Percentiles rank a stretch among this genome's conserved stretches.
phyloP scores from a whole-genome alignment of 2,797 vertebrate species.

The Alca torda region DNA sequence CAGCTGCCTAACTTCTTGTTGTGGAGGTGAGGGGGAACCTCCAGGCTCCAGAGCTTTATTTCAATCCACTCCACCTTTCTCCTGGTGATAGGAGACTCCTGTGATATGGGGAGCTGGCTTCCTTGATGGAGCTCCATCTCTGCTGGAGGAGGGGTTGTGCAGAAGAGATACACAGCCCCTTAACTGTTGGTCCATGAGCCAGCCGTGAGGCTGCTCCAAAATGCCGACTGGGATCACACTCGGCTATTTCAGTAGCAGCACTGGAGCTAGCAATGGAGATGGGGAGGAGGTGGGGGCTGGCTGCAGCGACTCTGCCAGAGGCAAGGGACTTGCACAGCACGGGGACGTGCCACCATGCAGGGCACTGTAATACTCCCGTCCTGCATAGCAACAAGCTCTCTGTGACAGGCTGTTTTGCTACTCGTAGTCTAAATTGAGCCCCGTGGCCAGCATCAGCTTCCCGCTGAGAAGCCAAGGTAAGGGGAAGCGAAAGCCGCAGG shows the following conservation, averaged over 20 bases:
- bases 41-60: neutral
- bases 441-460: neutral
- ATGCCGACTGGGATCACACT: neutral
- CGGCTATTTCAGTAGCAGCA: neutral
- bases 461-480: neutral
- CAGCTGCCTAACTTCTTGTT: neutral
- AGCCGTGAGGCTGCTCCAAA: rapidly evolving
- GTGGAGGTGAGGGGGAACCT: neutral
- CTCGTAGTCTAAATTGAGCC: neutral
- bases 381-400: neutral
- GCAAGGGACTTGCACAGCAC: rapidly evolving
- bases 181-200: neutral
- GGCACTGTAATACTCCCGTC: neutral
- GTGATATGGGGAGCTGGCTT: neutral
- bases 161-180: neutral
- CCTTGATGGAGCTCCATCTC: neutral
- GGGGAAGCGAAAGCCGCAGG: conserved; percentile 10
- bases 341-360: rapidly evolving
- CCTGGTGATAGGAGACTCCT: neutral
- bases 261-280: neutral
- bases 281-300: neutral
- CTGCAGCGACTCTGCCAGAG: neutral
- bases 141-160: neutral
- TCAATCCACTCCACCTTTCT: neutral
- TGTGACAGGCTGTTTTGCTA: neutral